Evolutionary conservation across 2,888 invertebrate genomes (phyloP).

Genomic region (Philereme transversata): DNA sequence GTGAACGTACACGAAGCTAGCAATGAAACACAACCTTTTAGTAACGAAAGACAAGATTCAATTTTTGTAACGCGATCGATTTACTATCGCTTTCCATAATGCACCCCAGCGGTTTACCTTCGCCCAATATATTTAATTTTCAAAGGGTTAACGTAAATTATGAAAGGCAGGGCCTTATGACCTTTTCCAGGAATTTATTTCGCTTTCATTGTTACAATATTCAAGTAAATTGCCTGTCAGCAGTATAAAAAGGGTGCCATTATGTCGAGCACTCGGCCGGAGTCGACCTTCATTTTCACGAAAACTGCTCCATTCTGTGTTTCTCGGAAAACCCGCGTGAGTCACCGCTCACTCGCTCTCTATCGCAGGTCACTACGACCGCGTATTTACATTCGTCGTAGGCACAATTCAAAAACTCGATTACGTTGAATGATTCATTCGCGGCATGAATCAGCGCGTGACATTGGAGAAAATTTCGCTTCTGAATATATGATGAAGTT

Average conservation of each 20-base stretch:
- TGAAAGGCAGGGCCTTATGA: slow-evolving; percentile 32
- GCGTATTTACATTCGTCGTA: slow-evolving; percentile 77
- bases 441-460: slow-evolving; percentile 74
- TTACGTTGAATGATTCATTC: slow-evolving; percentile 79
- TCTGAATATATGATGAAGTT: slow-evolving; percentile 37
- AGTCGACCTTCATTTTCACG: slow-evolving; percentile 77
- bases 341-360: slow-evolving; percentile 67
- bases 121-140: slow-evolving; percentile 42
- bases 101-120: slow-evolving; percentile 52
- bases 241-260: slow-evolving; percentile 50
- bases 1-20: slow-evolving; percentile 38
- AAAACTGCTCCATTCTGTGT: slow-evolving; percentile 69
- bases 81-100: slow-evolving; percentile 56
- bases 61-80: slow-evolving; percentile 48
- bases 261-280: slow-evolving; percentile 48
- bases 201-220: slow-evolving; percentile 36
- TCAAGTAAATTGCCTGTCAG: slow-evolving; percentile 48
- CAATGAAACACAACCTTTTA: slow-evolving; percentile 23
- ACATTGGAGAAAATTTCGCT: slow-evolving; percentile 64
- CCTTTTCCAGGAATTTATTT: slow-evolving; percentile 39
- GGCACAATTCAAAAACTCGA: slow-evolving; percentile 82
- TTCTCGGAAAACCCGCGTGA: slow-evolving; percentile 83
- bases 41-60: slow-evolving; percentile 10
- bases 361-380: slow-evolving; percentile 74
- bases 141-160: slow-evolving; percentile 47